A percentile compares a stretch with the other conserved stretches of the same genome.
Conservation (phyloP, 2,888 invertebrate genomes). For the Amblyteles armatorius region DNA sequence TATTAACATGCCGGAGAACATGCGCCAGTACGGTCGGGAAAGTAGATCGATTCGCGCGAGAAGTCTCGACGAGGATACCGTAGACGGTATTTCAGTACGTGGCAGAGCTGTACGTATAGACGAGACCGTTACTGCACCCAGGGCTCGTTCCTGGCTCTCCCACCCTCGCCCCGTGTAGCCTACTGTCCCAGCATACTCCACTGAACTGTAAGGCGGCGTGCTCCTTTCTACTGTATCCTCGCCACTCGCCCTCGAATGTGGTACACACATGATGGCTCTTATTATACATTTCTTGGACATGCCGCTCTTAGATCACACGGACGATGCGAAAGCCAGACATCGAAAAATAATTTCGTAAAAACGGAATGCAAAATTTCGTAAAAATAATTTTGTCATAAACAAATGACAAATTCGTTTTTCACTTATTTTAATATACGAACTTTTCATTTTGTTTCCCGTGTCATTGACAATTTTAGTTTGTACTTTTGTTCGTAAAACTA, state of each 20-base stretch:
- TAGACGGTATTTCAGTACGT: conserved; percentile 23
- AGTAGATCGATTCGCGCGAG: conserved; percentile 71
- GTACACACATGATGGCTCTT: conserved; percentile 13
- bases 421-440: no score
- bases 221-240: conserved; percentile 58
- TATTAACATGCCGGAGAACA: conserved; percentile 48
- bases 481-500: no score
- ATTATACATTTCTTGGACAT: not conserved
- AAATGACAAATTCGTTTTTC: no score
- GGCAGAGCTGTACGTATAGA: conserved; percentile 12
- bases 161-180: conserved; percentile 36
- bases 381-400: no score
- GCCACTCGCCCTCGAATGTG: conserved; percentile 50
- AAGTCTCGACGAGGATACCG: conserved; percentile 65
- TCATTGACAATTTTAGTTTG: no score
- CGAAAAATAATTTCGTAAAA: no score
- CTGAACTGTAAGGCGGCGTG: conserved; percentile 51
- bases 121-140: conserved; percentile 26
- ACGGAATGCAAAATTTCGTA: no score
- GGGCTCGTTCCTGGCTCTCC: conserved; percentile 40
- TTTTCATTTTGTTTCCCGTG: no score
- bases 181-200: conserved; percentile 63
- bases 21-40: conserved; percentile 56
- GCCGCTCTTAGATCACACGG: not conserved
- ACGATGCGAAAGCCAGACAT: not conserved